These are phyloP conservation scores for Platygyra sinensis DNA, from an alignment of 64 coral and sea anemone genomes.

Conservation along the genomic window DNA sequence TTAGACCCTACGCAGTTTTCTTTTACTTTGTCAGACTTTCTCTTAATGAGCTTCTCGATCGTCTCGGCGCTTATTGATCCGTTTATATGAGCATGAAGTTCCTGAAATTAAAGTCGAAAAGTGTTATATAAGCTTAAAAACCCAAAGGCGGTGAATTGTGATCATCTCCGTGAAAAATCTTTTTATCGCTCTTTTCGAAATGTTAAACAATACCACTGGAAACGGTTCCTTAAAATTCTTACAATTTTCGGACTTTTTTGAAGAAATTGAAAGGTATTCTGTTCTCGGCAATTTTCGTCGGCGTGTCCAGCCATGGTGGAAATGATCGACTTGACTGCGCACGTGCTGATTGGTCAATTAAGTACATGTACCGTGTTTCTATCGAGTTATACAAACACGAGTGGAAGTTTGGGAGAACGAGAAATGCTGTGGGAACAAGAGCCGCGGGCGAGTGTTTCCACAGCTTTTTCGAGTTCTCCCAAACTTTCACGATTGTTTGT, in stretches of 20 bases:
- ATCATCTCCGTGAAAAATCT: neutral
- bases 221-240: neutral
- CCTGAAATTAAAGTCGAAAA: conserved; percentile 35
- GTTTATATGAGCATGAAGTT: conserved; percentile 94
- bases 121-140: too few relatives aligned
- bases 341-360: neutral
- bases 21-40: conserved; percentile 50
- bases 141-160: too few relatives aligned
- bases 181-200: too few relatives aligned
- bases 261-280: conserved; percentile 37
- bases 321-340: neutral
- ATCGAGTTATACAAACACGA: too few relatives aligned
- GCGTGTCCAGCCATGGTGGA: conserved; percentile 44
- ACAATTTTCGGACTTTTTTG: conserved; percentile 53
- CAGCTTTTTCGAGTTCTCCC: too few relatives aligned
- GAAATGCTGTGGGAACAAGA: too few relatives aligned
- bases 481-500: too few relatives aligned
- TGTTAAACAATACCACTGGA: neutral
- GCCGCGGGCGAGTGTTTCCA: too few relatives aligned
- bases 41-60: conserved; percentile 63
- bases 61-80: conserved; percentile 84
- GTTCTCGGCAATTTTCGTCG: neutral
- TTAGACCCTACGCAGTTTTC: conserved; percentile 29
- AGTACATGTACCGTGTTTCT: too few relatives aligned
- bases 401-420: too few relatives aligned